These are phyloP conservation scores for Diachrysia chrysitis DNA, from an alignment of 2,888 invertebrate genomes.

Conservation along the genomic window DNA sequence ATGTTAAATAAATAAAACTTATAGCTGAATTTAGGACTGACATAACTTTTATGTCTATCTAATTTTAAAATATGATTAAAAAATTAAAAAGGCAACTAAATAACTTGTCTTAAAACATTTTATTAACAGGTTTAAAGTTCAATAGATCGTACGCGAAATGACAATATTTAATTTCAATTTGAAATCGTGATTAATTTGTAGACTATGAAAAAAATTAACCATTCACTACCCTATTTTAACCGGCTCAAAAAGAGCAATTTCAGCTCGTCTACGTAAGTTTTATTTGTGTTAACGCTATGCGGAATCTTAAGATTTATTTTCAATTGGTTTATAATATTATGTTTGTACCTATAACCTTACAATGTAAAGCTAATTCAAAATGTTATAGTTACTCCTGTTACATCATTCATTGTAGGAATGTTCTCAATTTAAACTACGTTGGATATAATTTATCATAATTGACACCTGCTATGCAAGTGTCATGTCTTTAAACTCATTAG, in stretches of 20 bases:
- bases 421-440: not conserved
- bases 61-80: not conserved
- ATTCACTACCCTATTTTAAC: no score
- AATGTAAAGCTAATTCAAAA: not conserved
- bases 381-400: not conserved
- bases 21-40: not conserved
- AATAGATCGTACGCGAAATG: not conserved
- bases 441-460: not conserved
- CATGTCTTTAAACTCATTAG: not conserved
- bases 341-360: no score
- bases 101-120: not conserved
- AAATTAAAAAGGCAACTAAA: not conserved
- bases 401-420: constrained; percentile 1
- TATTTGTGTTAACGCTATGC: no score
- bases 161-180: not conserved
- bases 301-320: no score
- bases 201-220: not conserved
- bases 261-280: no score
- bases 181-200: not conserved
- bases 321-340: no score
- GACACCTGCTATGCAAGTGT: constrained; percentile 4
- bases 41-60: not conserved
- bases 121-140: not conserved
- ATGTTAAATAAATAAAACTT: no score
- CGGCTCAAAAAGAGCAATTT: no score